Base-by-base conservation (phyloP, 2,797 vertebrate species). In the Macropodus opercularis region DNA sequence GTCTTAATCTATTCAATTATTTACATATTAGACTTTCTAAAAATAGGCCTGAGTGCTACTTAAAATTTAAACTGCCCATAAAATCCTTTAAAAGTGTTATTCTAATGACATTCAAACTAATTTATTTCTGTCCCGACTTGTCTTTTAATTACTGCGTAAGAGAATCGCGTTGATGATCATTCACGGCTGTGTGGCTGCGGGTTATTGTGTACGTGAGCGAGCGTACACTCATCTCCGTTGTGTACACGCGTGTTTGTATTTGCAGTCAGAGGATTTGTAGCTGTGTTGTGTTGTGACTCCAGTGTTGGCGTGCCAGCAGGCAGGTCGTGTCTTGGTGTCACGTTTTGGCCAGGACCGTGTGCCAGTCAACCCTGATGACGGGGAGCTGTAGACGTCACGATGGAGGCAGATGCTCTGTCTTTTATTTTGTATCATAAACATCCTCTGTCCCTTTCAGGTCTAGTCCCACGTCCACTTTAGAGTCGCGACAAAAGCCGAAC, bases 121-220 rank as follows among this genome's bases (percentile, higher is more conserved):
- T 80, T 78, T 49, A 36, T 47, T 72, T 73, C 54, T 77, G 67
- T 23, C 4, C 53, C 43, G 59, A 74, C 77, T 70, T 77, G 57
- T 78, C 19, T 12, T 69, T 75, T 72, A 59, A 77, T 75, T 72
- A 46, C 8, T 18, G 24, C 44, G 21, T 43, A 5, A 41, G 55
- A 41, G 53, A 9, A 59, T 19, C 3, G n/a, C 19, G 41, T 41
- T 1, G 12, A 39, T 71, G 26, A 57, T 72, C 50, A 65, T 23
- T 61, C 56, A 38, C 35, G 39, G 56, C 9, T 60, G 35, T 55
- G 35, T 4, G 17, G 43, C 12, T 39, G 41, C 44, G 9, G 3
- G 22, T 39, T 22, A 18, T 11, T 61, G 47, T 53, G 48, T 43
- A 59, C 18, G 21, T 5, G 17, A 35, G 6, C 27, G 21, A 41